A percentile compares a stretch with the other conserved stretches of the same genome.
Conservation (phyloP, 2,888 invertebrate species). For the Nineta flava region DNA sequence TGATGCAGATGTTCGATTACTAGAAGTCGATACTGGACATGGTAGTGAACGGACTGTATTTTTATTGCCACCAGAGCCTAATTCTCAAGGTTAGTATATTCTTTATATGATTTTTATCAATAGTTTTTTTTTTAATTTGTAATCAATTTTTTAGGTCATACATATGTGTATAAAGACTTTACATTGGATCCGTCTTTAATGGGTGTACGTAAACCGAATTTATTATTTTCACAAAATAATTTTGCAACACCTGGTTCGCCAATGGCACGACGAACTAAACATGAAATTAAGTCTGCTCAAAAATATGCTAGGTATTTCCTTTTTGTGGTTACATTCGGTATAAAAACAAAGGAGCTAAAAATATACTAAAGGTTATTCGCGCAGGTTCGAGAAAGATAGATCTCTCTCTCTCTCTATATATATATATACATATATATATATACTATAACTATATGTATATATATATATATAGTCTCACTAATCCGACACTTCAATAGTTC, state of each 20-base stretch:
- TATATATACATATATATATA: too few species aligned
- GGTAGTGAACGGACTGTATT: slow-evolving; percentile 85
- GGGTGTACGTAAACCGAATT: slow-evolving; percentile 21
- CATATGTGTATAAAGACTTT: slow-evolving; percentile 43
- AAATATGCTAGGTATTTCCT: slow-evolving; percentile 45
- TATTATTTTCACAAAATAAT: slow-evolving; percentile 23
- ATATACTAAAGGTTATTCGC: neutral
- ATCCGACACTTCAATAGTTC: too few species aligned
- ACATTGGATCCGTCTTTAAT: slow-evolving; percentile 44
- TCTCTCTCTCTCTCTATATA: too few species aligned
- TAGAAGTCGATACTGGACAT: slow-evolving; percentile 68
- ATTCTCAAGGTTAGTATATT: slow-evolving; percentile 21
- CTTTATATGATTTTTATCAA: slow-evolving; percentile 1
- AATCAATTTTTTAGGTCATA: slow-evolving; percentile 23
- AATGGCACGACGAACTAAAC: slow-evolving; percentile 84
- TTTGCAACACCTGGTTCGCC: slow-evolving; percentile 60
- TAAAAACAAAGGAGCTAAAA: neutral
- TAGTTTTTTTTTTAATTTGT: neutral
- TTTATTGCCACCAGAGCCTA: slow-evolving; percentile 81
- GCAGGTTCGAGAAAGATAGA: neutral
- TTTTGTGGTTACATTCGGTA: neutral
- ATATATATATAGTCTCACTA: too few species aligned
- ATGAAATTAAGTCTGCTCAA: slow-evolving; percentile 87
- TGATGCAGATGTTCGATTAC: slow-evolving; percentile 42
- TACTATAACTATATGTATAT: too few species aligned